Evolutionary conservation across 2,797 vertebrate species (phyloP).

Genomic region (Malacoctenus gilli): DNA sequence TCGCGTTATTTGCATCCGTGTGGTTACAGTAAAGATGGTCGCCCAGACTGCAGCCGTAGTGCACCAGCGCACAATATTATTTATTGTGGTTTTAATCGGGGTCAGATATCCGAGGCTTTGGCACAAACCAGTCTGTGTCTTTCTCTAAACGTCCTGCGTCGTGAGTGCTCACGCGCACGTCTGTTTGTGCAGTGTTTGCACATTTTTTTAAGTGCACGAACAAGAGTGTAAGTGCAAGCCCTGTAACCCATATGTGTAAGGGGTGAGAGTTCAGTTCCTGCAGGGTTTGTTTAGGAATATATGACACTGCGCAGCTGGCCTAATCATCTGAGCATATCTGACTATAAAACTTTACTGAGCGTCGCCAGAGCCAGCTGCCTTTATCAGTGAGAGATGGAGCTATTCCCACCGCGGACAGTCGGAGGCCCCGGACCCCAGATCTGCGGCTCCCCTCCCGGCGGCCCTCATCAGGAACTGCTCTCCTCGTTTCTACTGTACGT

Average conservation of each 20-base stretch:
- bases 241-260: constrained; percentile 76
- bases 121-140: constrained; percentile 22
- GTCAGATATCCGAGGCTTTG: constrained; percentile 38
- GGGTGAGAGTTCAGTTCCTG: constrained; percentile 79
- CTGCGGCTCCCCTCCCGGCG: constrained; percentile 57
- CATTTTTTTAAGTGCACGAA: constrained; percentile 65
- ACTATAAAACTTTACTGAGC: constrained; percentile 89
- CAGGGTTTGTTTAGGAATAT: constrained; percentile 83
- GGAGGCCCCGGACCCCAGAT: constrained; percentile 44
- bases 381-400: constrained; percentile 78
- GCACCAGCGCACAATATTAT: constrained; percentile 29
- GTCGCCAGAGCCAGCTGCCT: constrained; percentile 86
- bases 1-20: constrained; percentile 57
- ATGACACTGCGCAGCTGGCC: constrained; percentile 86
- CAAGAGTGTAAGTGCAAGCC: constrained; percentile 59
- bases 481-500: constrained; percentile 23
- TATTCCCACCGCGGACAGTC: constrained; percentile 65
- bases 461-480: constrained; percentile 58
- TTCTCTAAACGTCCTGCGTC: constrained; percentile 4
- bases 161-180: constrained; percentile 19
- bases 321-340: constrained; percentile 87
- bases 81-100: constrained; percentile 44
- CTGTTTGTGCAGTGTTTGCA: constrained; percentile 59
- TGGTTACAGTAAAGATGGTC: constrained; percentile 35
- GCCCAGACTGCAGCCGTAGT: constrained; percentile 10